Evolutionary conservation across 2,888 invertebrate species (phyloP).

Genomic region (Calliopum simillimum): DNA sequence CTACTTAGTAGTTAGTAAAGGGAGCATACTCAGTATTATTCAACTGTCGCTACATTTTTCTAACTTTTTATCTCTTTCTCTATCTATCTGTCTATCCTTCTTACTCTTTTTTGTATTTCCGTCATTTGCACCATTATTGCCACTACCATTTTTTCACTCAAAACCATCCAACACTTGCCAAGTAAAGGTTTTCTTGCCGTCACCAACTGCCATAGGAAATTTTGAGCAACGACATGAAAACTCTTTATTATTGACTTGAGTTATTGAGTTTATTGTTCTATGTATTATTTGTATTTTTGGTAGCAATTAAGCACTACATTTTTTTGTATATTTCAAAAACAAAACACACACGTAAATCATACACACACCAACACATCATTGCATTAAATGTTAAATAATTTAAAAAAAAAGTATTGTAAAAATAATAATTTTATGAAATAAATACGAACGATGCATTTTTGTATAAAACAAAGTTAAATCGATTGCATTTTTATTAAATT

Average conservation of each 20-base stretch:
- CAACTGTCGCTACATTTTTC: too few species aligned
- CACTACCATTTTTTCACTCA: not conserved
- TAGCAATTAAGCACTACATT: conserved; percentile 59
- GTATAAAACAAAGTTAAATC: conserved; percentile 63
- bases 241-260: too few species aligned
- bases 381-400: conserved; percentile 34
- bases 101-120: not conserved
- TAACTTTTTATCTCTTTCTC: not conserved
- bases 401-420: conserved; percentile 45
- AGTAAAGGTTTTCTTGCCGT: not conserved
- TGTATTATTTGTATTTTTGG: not conserved
- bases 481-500: conserved; percentile 30
- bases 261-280: too few species aligned
- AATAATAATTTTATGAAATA: conserved; percentile 56
- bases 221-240: not conserved
- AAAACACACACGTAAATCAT: conserved; percentile 48
- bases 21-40: not conserved
- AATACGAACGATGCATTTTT: conserved; percentile 64
- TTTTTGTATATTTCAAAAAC: conserved; percentile 60
- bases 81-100: not conserved
- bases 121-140: not conserved
- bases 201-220: conserved; percentile 20
- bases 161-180: not conserved
- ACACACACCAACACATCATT: conserved; percentile 42
- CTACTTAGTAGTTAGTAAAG: not conserved